These are phyloP conservation scores for Zenarchopterus dispar DNA, from an alignment of 2,797 vertebrate species.

Conservation along the genomic window DNA sequence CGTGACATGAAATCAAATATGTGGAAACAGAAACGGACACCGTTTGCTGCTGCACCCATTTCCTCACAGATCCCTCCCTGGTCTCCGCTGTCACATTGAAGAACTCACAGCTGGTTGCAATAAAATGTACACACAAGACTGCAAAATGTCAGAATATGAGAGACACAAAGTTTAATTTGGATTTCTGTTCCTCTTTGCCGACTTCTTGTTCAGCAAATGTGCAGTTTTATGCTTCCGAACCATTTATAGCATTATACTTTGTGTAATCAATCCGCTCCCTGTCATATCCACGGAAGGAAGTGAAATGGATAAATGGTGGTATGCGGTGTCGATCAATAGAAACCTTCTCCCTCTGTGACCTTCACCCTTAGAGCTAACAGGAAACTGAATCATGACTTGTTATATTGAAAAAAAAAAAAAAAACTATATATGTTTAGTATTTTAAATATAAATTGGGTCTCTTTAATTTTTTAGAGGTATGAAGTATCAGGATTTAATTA, in stretches of 20 bases:
- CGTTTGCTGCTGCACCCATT: constrained; percentile 6
- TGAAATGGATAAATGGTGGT: constrained; percentile 54
- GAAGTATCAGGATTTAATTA: too few species aligned
- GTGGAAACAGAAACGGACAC: constrained; percentile 18
- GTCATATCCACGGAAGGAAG: constrained; percentile 45
- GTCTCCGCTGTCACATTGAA: constrained; percentile 51
- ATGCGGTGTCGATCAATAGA: constrained; percentile 66
- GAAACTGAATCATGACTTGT: constrained; percentile 45
- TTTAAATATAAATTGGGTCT: too few species aligned
- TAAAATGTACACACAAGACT: constrained; percentile 42
- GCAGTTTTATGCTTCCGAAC: constrained; percentile 36
- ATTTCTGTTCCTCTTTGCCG: constrained; percentile 49
- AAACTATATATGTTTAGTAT: too few species aligned
- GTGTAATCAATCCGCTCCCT: constrained; percentile 33
- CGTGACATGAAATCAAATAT: constrained; percentile 46
- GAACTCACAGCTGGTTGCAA: constrained; percentile 74
- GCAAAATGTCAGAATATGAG: constrained; percentile 39
- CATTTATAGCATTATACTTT: constrained; percentile 22
- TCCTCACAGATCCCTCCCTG: constrained; percentile 18
- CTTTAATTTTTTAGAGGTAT: too few species aligned
- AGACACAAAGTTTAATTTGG: constrained; percentile 36
- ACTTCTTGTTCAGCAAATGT: constrained; percentile 52
- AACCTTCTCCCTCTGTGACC: constrained; percentile 50
- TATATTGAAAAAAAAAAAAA: neutral
- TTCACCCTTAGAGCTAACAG: constrained; percentile 38